Base-by-base conservation (phyloP, 2,113 vertebrate genomes). In the Apus apus region DNA sequence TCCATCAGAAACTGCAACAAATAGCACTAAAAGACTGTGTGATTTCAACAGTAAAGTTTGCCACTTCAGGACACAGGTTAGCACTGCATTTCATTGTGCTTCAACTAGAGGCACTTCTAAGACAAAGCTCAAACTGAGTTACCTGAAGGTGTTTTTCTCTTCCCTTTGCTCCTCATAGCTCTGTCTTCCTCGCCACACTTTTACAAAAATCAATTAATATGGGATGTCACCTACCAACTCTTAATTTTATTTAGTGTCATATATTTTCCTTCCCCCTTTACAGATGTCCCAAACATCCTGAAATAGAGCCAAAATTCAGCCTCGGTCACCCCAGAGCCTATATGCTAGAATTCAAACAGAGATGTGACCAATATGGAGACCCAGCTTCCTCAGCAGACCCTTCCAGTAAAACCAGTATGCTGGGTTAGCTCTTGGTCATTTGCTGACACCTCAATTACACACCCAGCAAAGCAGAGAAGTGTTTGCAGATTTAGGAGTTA, bases 91-190 rank as follows among this genome's bases (percentile, higher is more conserved):
- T 40, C 20, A 2, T 0, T 1, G 20, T 21, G 70, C 65, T 50
- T 27, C 25, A 15, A 4, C 7, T 5, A 18, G 13, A 4, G 1
- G 38, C 20, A 3, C 25, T n/a, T 51, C 25, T 2, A 5, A 64
- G 65, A 46, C n/a, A 56, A 50, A 67, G 45, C 30, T 67, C 29
- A 54, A 40, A 46, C 0, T 1, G 32, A 46, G 30, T 32, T 27
- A 19, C 3, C 60, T 26, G 13, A 74, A 58, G 7, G 30, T 30
- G n/a, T 36, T 66, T 29, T 20, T 21, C 76, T 53, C 48, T 34
- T 70, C 13, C 18, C 58, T 45, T 30, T 67, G 66, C 15, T 79
- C 43, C 43, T 68, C 43, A 15, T 5, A 30, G 23, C 40, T 38
- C 25, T 25, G 27, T 16, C 54, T 38, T 65, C 32, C 23, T 11